Percentiles rank a stretch among this genome's conserved stretches.
These are phyloP conservation scores for Vidua chalybeata DNA, from an alignment of 2,113 vertebrate genomes.

Conservation along the genomic window DNA sequence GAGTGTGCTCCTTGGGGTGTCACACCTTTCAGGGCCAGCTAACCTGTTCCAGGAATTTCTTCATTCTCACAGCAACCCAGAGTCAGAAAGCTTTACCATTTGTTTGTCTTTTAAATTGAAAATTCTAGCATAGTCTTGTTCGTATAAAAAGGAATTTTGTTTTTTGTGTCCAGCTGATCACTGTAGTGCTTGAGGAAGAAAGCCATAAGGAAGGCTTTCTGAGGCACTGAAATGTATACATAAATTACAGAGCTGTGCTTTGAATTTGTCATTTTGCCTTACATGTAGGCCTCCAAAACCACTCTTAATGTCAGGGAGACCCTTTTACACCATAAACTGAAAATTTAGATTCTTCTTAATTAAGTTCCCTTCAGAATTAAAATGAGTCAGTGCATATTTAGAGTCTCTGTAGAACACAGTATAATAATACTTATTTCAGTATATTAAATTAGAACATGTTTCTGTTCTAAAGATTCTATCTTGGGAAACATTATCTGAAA, in stretches of 20 bases:
- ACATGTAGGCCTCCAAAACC: background rate
- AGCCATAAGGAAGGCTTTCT: background rate
- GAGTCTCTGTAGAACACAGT: background rate
- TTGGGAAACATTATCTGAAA: constrained; percentile 39
- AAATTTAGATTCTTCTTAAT: background rate
- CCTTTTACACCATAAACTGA: background rate
- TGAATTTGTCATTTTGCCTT: background rate
- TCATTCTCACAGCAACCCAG: background rate
- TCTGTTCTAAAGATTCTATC: constrained; percentile 24
- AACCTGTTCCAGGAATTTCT: background rate
- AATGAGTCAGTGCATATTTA: background rate
- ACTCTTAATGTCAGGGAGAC: background rate
- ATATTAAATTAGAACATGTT: constrained; percentile 32
- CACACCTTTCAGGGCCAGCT: background rate
- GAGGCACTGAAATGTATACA: background rate
- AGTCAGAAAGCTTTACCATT: background rate
- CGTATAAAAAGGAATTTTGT: background rate
- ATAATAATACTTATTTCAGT: background rate
- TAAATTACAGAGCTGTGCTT: background rate
- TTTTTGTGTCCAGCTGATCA: background rate
- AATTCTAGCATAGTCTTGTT: background rate
- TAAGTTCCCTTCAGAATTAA: background rate
- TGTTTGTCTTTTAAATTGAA: background rate
- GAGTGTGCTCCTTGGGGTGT: background rate
- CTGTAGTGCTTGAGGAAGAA: background rate